Evolutionary conservation across 1,140 invertebrate species (phyloP), one percentile per base, ranked within the genome.

Genomic region (Heterodera schachtii): DNA sequence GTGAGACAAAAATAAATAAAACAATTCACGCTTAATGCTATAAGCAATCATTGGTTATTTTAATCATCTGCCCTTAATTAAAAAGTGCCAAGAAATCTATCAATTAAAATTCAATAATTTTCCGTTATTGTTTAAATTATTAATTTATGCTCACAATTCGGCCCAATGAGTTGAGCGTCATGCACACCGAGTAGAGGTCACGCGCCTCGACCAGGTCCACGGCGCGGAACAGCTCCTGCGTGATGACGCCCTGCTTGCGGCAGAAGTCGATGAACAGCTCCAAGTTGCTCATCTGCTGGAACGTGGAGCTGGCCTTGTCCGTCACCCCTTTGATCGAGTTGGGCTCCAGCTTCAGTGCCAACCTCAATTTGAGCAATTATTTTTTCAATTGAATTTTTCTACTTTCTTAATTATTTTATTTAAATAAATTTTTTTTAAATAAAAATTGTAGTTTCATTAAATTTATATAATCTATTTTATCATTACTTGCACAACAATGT

Each of bases 101-200:
- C 31, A 31, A 31, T 31, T 31, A 31, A 31, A 31, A 31, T 31
- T 31, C 31, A 31, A 31, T 0, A 31, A 31, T 31, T 31, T 31
- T 1, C 31, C 31, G 31, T n/a, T n/a, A n/a, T n/a, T n/a, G n/a
- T n/a, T n/a, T n/a, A n/a, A n/a, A n/a, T 31, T 31, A 31, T 31
- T 31, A 31, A 43, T 47, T 78, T 19, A 3, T 69, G 21, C 90
- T 89, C 92, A 96, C 96, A 93, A 98, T 97, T 91, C 97, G 93
- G 47, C 95, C 96, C 21, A 98, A 92, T 7, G 96, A 95, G 90
- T 96, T 94, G 76, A 98, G 91, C 90, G 95, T 97, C 87, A 96
- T 95, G 69, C 97, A 94, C 60, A 98, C 96, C 49, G 95, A 95
- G 90, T 96, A 95, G 47, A 98, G 93, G 90, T 98, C 98, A 91